A percentile compares a stretch with the other conserved stretches of the same genome.
Conservation (phyloP, 1,140 invertebrate species). For the Diabrotica virgifera region DNA sequence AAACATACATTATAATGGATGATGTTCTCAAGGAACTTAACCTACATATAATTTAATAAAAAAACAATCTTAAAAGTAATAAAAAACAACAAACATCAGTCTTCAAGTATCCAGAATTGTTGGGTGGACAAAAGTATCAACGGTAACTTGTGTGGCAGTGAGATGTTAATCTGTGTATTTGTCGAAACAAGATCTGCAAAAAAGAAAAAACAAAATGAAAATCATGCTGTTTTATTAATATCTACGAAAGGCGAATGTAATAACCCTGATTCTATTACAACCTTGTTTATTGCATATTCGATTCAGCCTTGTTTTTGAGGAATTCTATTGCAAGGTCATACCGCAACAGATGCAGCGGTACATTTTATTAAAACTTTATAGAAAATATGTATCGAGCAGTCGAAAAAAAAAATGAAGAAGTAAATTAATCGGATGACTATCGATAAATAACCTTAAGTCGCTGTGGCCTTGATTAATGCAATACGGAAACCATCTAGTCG, state of each 20-base stretch:
- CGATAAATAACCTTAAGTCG: slow-evolving; percentile 11
- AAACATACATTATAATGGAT: slow-evolving; percentile 11
- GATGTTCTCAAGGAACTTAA: slow-evolving; percentile 40
- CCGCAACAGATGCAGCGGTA: not conserved
- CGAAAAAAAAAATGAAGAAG: slow-evolving; percentile 7
- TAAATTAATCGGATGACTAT: slow-evolving; percentile 15
- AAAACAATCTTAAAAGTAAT: slow-evolving; percentile 42
- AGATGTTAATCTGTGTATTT: slow-evolving; percentile 12
- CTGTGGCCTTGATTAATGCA: slow-evolving; percentile 18
- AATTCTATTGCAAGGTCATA: not conserved
- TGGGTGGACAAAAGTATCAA: slow-evolving; percentile 17
- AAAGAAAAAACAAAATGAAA: slow-evolving; percentile 10
- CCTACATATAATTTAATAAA: slow-evolving; percentile 46
- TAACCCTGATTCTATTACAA: not conserved
- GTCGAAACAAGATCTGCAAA: slow-evolving; percentile 15
- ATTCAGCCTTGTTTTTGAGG: slow-evolving; percentile 12
- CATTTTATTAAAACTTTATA: slow-evolving; percentile 4
- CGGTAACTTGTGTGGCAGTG: slow-evolving; percentile 48
- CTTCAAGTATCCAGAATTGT: slow-evolving; percentile 42
- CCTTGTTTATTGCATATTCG: slow-evolving; percentile 9
- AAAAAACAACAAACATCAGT: slow-evolving; percentile 46
- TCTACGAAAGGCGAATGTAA: not conserved
- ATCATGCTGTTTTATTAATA: not conserved
- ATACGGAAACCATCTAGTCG: slow-evolving; percentile 7
- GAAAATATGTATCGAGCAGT: slow-evolving; percentile 1